These are phyloP conservation scores for Nasonia oneida DNA, from an alignment of 2,888 invertebrate species.

Conservation along the genomic window DNA sequence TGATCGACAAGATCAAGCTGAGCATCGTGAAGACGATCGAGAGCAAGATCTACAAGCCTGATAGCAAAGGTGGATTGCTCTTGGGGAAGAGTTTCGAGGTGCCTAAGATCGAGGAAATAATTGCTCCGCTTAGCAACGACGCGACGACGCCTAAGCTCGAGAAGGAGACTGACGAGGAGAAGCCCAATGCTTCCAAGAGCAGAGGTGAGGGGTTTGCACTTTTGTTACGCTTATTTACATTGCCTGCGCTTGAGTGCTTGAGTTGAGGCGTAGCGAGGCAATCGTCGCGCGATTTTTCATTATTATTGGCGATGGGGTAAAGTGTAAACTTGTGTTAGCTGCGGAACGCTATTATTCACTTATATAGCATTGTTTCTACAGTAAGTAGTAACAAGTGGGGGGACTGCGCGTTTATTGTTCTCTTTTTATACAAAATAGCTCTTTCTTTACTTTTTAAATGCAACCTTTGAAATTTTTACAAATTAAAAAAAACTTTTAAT, in stretches of 20 bases:
- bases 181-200: constrained; percentile 68
- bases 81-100: constrained; percentile 74
- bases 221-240: neutral
- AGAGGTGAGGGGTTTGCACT: constrained; percentile 48
- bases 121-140: constrained; percentile 74
- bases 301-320: neutral
- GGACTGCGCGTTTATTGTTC: neutral
- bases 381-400: neutral
- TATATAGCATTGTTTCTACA: neutral
- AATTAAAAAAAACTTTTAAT: too few relatives aligned
- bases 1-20: constrained; percentile 76
- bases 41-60: constrained; percentile 73
- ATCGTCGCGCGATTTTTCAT: neutral
- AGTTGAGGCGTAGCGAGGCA: neutral
- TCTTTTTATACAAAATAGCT: neutral
- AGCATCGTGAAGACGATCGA: constrained; percentile 76
- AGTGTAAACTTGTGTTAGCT: neutral
- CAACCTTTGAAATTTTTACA: neutral
- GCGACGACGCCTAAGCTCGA: constrained; percentile 62
- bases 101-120: constrained; percentile 75
- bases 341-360: neutral
- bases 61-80: constrained; percentile 65
- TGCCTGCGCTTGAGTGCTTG: neutral
- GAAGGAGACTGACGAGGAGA: constrained; percentile 66
- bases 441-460: neutral